Evolutionary conservation across 2,888 invertebrate genomes (phyloP), one percentile per base, ranked within the genome.

Genomic region (Xanthorhoe spadicearia): DNA sequence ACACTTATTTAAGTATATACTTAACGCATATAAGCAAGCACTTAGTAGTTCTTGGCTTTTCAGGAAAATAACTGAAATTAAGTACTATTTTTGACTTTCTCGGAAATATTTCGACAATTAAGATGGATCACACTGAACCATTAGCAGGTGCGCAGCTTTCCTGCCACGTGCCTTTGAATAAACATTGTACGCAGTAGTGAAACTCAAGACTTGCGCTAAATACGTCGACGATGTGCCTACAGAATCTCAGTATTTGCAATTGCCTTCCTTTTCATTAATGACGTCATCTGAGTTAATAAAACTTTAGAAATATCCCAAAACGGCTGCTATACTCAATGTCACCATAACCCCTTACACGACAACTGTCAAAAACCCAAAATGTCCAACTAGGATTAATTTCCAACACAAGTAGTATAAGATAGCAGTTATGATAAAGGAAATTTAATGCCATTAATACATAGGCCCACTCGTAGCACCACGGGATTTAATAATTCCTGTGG

Each of bases 161-260:
- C 51, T 61, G 46, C 54, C 63, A 66, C 69, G 54, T 66, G 69
- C 54, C 54, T 18, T 66, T 66, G 66, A 69, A 69, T 66, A 66
- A 69, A 66, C 66, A 69, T 65, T 56, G 49, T 57, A 59, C 62
- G 59, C 63, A 55, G 60, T 52, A 64, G 63, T 67, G 67, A 70
- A 70, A 64, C 64, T 61, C 63, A 35, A 61, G 57, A 35, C 58
- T 50, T 50, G 61, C 64, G 68, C 64, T 68, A 66, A 61, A 66
- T 64, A 61, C 61, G 53, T 43, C 43, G 15, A 23, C 43, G 51
- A 46, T 23, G 51, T 46, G 17, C 49, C 38, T 38, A 38, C 32
- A 48, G 46, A 65, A 60, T 62, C 48, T 61, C 49, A 48, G 43
- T 43, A 17, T 17, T 48, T 17, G 6, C 48, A 48, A 48, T 17